Percentiles rank a stretch among this genome's conserved stretches.
These are phyloP conservation scores for Turritopsis rubra DNA, from an alignment of 30 jellyfish, hydroid and myxozoan genomes.

Conservation along the genomic window DNA sequence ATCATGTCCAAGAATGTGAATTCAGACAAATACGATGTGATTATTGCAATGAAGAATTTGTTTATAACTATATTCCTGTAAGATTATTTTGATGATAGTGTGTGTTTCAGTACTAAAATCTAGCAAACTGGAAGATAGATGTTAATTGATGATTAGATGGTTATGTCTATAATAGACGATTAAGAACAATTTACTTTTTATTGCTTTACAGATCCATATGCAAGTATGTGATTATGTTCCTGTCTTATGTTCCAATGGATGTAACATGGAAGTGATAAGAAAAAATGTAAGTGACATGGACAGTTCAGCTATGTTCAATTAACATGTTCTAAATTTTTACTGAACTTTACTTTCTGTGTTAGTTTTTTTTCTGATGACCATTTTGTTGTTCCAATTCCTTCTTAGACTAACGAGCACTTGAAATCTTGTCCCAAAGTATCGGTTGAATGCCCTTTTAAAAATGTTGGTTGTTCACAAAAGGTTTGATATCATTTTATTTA, in stretches of 20 bases:
- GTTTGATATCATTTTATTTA: background rate
- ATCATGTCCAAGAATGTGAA: background rate
- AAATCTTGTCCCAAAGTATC: background rate
- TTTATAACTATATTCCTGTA: background rate
- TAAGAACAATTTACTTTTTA: no score
- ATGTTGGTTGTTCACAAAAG: background rate
- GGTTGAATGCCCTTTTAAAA: background rate
- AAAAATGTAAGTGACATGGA: background rate
- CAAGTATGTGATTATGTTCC: background rate
- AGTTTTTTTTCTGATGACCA: no score
- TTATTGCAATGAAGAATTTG: background rate
- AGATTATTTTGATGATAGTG: background rate
- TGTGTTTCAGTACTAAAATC: no score
- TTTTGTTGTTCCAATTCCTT: background rate
- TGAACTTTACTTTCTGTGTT: no score
- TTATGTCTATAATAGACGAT: no score
- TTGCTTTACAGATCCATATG: background rate
- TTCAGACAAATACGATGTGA: background rate
- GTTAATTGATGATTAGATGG: no score
- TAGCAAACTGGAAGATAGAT: no score
- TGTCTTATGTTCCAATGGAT: background rate
- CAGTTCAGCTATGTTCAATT: no score
- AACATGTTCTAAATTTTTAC: no score
- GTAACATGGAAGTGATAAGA: background rate
- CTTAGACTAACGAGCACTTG: background rate